Evolutionary conservation across 2,888 invertebrate species (phyloP), one percentile per base, ranked within the genome.

Genomic region (Drosophila ustulata): DNA sequence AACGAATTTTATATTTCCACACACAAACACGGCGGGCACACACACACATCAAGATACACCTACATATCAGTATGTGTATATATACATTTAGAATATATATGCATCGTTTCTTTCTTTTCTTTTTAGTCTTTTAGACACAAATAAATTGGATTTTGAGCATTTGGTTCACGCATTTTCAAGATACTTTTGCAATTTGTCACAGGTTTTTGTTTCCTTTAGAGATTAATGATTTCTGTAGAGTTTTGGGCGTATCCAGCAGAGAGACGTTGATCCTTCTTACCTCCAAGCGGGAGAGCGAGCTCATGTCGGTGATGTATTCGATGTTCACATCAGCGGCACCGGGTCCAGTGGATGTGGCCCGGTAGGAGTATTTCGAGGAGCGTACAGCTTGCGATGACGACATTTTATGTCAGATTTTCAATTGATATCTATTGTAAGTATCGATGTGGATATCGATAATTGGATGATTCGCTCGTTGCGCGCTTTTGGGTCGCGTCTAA

Each of bases 251-350:
- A 51, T 66, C 66, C 65, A 49, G 43, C 18, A 34, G 39, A 41
- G 39, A 41, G 23, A n/a, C 13, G 30, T 6, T 13, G 43, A 69
- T 43, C 56, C 56, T 66, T 57, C 82, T 94, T 96, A 98, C 98
- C 97, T 98, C 98, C 94, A 98, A 96, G 93, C 98, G 96, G 94
- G 97, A 96, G 93, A 98, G 96, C 93, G 97, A 96, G 94, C 96
- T 97, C 94, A 98, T 94, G 94, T 98, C 98, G 94, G 97, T 95
- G 94, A 96, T 96, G 94, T 98, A 98, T 94, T 98, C 98, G 94
- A 98, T 97, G 95, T 96, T 97, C 93, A 98, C 96, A 94, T 97
- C 97, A 93, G 97, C 96, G 91, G 94, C 95, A 93, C 95, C 95
- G 92, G 95, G 95, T 92, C 96, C 96, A 92, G 95, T 95, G 92